These are phyloP conservation scores for Nesoenas mayeri DNA, from an alignment of 2,113 vertebrate species.

Conservation along the genomic window DNA sequence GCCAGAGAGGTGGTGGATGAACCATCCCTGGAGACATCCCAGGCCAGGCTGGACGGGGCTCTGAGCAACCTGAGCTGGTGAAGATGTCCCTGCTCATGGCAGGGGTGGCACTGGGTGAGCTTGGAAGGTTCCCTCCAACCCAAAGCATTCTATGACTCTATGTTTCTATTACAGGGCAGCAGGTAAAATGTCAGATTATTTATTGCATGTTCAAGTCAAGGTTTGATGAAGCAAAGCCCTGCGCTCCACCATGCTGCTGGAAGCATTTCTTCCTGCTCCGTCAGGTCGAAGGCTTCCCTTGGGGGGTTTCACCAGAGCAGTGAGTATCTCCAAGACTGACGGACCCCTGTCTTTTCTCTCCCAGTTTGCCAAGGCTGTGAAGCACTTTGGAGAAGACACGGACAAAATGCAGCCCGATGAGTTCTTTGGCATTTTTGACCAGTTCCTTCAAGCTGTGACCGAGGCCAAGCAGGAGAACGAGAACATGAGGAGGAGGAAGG, in stretches of 20 bases:
- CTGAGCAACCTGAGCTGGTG: too few relatives aligned
- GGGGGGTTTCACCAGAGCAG: accelerated
- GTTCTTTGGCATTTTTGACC: slow-evolving; percentile 98
- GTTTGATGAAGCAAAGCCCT: background rate
- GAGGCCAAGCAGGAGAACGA: slow-evolving; percentile 98
- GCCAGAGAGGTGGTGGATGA: too few relatives aligned
- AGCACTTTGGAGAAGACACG: slow-evolving; percentile 94
- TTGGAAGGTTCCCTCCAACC: too few relatives aligned
- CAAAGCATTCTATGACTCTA: too few relatives aligned
- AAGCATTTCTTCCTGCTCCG: background rate
- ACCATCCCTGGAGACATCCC: too few relatives aligned
- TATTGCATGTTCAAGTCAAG: background rate
- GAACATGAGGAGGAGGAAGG: slow-evolving; percentile 94
- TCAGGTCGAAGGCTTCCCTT: background rate
- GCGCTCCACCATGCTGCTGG: accelerated
- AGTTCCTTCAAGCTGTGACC: slow-evolving; percentile 92
- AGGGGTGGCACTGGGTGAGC: too few relatives aligned
- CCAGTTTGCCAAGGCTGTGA: slow-evolving; percentile 91
- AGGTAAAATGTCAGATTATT: background rate
- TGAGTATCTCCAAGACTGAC: background rate
- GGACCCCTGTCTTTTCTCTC: background rate
- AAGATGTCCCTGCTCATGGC: too few relatives aligned
- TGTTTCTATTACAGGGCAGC: background rate
- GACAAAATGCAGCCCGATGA: slow-evolving; percentile 94
- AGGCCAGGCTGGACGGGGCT: too few relatives aligned